A percentile compares a stretch with the other conserved stretches of the same genome.
phyloP scores from a whole-genome alignment of 2,113 vertebrate species.

The Xenopus laevis region DNA sequence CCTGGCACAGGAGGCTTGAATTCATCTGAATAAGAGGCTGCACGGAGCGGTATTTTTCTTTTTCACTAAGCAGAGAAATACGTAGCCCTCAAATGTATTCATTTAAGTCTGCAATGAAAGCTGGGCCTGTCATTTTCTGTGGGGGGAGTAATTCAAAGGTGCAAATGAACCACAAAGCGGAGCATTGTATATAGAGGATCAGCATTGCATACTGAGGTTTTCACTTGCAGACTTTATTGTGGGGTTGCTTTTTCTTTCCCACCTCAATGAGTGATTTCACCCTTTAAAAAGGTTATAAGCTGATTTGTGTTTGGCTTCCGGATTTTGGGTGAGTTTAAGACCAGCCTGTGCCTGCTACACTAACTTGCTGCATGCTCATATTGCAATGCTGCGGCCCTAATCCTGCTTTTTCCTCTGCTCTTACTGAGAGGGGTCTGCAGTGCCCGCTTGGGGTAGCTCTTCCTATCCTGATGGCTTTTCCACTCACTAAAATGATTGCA shows the following conservation, averaged over 20 bases:
- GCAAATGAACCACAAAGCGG: too few species aligned
- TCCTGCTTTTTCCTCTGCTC: background rate
- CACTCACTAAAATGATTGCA: background rate
- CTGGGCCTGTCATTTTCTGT: background rate
- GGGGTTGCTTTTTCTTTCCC: constrained; percentile 10
- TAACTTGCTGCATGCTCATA: constrained; percentile 9
- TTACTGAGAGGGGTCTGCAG: background rate
- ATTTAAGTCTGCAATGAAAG: constrained; percentile 1
- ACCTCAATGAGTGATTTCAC: constrained; percentile 34
- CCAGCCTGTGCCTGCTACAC: constrained; percentile 19
- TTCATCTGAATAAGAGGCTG: too few species aligned
- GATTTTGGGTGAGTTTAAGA: constrained; percentile 34
- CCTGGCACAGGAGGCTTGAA: too few species aligned
- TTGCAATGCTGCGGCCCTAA: constrained; percentile 11
- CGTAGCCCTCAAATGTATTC: background rate
- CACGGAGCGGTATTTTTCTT: too few species aligned
- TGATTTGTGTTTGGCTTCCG: constrained; percentile 36
- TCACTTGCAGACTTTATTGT: constrained; percentile 4
- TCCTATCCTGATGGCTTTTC: background rate
- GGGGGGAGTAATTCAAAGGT: too few species aligned
- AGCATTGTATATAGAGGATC: too few species aligned
- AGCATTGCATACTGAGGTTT: background rate
- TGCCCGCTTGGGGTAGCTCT: background rate
- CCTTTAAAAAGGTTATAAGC: constrained; percentile 39
- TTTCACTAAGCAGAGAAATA: too few species aligned